Evolutionary conservation across 23 tunicate species (phyloP).

Genomic region (Ciona savignyi): DNA sequence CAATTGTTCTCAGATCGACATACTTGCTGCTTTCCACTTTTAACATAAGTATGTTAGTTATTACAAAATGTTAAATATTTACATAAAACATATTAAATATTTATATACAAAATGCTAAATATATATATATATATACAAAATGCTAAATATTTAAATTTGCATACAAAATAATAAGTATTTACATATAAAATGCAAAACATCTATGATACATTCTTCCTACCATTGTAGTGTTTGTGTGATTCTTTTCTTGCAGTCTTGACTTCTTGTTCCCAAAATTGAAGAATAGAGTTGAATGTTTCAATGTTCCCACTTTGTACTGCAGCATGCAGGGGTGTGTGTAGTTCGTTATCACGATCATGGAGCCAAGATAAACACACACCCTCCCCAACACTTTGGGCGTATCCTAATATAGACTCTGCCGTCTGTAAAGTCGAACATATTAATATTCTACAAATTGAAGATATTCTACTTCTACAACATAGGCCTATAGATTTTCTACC

Average conservation of each 20-base stretch:
- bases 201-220: too few species aligned
- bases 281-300: neutral
- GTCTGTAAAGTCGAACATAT: slow-evolving; percentile 1
- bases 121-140: too few species aligned
- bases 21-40: slow-evolving; percentile 8
- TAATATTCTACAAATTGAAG: too few species aligned
- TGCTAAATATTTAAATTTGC: too few species aligned
- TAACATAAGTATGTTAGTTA: too few species aligned
- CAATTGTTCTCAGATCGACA: slow-evolving; percentile 15
- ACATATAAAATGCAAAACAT: too few species aligned
- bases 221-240: neutral
- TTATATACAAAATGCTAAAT: too few species aligned
- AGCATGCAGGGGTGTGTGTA: slow-evolving; percentile 5
- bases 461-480: too few species aligned
- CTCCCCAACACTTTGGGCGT: neutral
- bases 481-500: too few species aligned
- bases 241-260: neutral
- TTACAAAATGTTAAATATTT: too few species aligned
- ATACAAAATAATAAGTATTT: too few species aligned
- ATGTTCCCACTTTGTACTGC: slow-evolving; percentile 5
- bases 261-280: slow-evolving; percentile 2
- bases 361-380: neutral
- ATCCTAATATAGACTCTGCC: neutral
- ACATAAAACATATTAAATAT: too few species aligned
- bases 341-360: slow-evolving; percentile 3